Evolutionary conservation across 2,797 vertebrate species (phyloP).

Genomic region (Falco peregrinus): DNA sequence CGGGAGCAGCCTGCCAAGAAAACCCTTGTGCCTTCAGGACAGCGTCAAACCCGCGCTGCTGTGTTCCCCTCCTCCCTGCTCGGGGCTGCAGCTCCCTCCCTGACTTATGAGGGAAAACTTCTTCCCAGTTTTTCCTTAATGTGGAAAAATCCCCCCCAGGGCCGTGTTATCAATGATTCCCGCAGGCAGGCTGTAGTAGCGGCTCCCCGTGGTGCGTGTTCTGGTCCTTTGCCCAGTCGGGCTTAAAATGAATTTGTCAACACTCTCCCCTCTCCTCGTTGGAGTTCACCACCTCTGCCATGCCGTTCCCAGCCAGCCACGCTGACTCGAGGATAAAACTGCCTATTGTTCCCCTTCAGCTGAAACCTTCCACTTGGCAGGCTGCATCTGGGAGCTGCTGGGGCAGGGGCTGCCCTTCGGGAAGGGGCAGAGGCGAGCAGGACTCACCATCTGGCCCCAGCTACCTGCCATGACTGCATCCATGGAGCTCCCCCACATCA

Average conservation of each 20-base stretch:
- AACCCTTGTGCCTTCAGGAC: background rate
- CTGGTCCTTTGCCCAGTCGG: constrained; percentile 54
- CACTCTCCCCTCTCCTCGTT: constrained; percentile 56
- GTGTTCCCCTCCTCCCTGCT: background rate
- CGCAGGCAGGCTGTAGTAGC: constrained; percentile 44
- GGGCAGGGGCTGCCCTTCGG: background rate
- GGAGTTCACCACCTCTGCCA: constrained; percentile 67
- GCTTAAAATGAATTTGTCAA: constrained; percentile 67
- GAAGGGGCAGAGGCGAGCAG: background rate
- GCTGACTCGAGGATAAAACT: constrained; percentile 57
- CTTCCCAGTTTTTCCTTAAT: background rate
- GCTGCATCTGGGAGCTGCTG: constrained; percentile 37
- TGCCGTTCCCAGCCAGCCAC: constrained; percentile 29
- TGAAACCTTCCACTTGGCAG: constrained; percentile 35
- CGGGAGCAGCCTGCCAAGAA: constrained; percentile 42
- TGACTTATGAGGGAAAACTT: background rate
- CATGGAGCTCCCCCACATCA: background rate
- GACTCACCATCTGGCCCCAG: background rate
- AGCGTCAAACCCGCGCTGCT: background rate
- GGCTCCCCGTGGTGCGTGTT: background rate
- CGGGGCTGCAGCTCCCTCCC: background rate
- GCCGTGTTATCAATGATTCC: constrained; percentile 28
- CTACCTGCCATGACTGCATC: background rate
- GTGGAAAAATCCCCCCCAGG: background rate
- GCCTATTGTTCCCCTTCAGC: constrained; percentile 55